Evolutionary conservation across 2,113 vertebrate species (phyloP).

Genomic region (Ctenomys sociabilis): DNA sequence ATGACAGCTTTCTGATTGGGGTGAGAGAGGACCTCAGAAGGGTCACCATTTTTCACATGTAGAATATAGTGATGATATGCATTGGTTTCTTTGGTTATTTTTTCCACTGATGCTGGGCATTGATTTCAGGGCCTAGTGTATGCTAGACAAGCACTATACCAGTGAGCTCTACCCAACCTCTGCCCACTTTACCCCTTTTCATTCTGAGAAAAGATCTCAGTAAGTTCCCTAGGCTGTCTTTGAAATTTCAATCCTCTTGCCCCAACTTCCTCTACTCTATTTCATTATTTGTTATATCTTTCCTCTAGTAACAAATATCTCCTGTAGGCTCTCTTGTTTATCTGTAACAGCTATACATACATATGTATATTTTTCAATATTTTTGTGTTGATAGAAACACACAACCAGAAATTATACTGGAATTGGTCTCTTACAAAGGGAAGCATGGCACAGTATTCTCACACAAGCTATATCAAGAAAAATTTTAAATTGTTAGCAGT

Average conservation of each 20-base stretch:
- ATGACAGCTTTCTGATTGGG: background rate
- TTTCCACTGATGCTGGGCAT: background rate
- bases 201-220: background rate
- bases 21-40: background rate
- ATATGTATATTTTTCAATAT: background rate
- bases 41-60: background rate
- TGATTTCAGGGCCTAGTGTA: background rate
- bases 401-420: background rate
- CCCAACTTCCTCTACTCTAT: background rate
- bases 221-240: background rate
- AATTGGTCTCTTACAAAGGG: background rate
- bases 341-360: background rate
- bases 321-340: background rate
- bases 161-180: background rate
- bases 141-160: background rate
- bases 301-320: background rate
- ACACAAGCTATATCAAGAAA: background rate
- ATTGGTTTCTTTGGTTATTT: background rate
- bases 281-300: background rate
- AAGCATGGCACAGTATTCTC: background rate
- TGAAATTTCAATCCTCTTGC: background rate
- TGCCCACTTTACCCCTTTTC: background rate
- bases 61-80: background rate
- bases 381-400: background rate
- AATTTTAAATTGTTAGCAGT: background rate